These are phyloP conservation scores for Agrochola macilenta DNA, from an alignment of 2,888 invertebrate genomes.

Conservation along the genomic window DNA sequence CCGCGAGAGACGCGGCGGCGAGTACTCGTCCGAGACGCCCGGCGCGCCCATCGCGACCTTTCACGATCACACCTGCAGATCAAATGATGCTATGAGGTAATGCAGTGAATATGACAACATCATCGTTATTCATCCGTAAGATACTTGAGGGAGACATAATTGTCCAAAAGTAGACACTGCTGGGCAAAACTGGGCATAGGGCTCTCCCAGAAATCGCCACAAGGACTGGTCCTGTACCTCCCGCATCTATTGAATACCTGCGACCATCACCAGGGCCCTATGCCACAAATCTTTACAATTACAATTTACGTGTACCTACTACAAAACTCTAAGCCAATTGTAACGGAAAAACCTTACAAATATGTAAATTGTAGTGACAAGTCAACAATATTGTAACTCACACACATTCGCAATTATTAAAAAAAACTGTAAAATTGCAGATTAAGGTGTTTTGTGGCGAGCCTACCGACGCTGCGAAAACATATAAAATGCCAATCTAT, in stretches of 20 bases:
- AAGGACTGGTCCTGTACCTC: not conserved
- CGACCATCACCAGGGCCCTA: not conserved
- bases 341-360: too few relatives aligned
- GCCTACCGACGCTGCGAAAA: not conserved
- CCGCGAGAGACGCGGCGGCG: conserved; percentile 95
- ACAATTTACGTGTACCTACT: too few relatives aligned
- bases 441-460: too few relatives aligned
- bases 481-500: not conserved
- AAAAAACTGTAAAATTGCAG: too few relatives aligned
- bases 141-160: not conserved
- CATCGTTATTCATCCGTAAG: not conserved
- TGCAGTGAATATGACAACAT: not conserved
- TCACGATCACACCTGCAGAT: conserved; percentile 76
- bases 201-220: not conserved
- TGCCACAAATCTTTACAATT: too few relatives aligned
- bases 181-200: not conserved
- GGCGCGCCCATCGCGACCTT: conserved; percentile 87
- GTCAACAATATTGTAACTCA: too few relatives aligned
- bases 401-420: too few relatives aligned
- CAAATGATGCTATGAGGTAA: conserved; percentile 7
- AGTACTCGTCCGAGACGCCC: conserved; percentile 93
- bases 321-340: too few relatives aligned
- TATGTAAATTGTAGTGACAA: too few relatives aligned
- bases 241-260: not conserved
- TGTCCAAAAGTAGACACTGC: too few relatives aligned